Conservation (phyloP, 2,113 vertebrate species). For the Hemicordylus capensis region DNA sequence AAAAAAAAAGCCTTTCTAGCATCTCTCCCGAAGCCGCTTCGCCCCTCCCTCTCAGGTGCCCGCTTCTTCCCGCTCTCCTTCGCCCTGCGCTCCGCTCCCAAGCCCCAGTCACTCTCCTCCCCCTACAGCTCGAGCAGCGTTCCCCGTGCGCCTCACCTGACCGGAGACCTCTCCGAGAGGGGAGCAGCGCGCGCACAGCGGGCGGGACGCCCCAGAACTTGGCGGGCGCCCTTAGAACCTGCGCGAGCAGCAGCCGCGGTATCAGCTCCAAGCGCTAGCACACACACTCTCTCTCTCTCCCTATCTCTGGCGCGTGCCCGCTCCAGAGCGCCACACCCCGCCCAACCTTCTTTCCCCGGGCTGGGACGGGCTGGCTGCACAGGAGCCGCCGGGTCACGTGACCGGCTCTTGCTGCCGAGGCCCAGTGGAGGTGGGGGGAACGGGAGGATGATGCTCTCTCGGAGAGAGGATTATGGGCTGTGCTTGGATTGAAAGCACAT, state of each 20-base stretch:
- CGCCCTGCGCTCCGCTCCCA: not conserved
- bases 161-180: not conserved
- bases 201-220: not conserved
- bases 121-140: not conserved
- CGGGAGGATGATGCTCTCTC: not conserved
- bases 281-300: not conserved
- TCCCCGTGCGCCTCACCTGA: not conserved
- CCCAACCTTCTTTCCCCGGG: conserved; percentile 23
- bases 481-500: not conserved
- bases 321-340: not conserved
- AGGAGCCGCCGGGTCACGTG: not conserved
- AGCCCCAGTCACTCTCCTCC: not conserved
- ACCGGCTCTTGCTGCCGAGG: not conserved
- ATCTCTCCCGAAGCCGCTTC: not conserved
- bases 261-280: not conserved
- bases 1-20: too few species aligned
- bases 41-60: not conserved
- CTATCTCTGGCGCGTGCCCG: not conserved
- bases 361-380: not conserved
- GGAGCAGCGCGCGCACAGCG: not conserved
- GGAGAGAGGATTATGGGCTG: not conserved
- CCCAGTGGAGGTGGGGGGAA: accelerated
- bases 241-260: not conserved
- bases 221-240: accelerated
- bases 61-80: not conserved